A percentile compares a stretch with the other conserved stretches of the same genome.
These are phyloP conservation scores for Drosophila pullipes DNA, from an alignment of 2,888 invertebrate species.

Conservation along the genomic window DNA sequence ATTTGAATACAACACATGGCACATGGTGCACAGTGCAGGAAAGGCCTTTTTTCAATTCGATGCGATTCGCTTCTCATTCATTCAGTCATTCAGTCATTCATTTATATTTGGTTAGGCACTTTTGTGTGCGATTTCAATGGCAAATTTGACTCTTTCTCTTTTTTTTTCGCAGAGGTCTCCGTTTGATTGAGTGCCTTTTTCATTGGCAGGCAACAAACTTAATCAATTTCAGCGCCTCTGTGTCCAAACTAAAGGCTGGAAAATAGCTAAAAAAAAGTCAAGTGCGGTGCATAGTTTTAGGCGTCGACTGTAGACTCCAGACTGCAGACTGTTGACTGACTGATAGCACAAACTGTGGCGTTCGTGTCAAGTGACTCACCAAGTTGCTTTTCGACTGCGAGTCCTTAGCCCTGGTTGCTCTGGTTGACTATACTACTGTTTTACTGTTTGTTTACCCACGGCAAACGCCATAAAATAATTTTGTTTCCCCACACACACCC, in stretches of 20 bases:
- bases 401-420: slow-evolving; percentile 34
- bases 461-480: slow-evolving; percentile 79
- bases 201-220: slow-evolving; percentile 78
- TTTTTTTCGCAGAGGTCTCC: slow-evolving; percentile 19
- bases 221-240: slow-evolving; percentile 74
- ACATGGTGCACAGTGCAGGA: slow-evolving; percentile 1
- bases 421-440: slow-evolving; percentile 25
- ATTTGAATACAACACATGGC: slow-evolving; percentile 65
- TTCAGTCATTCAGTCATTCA: slow-evolving; percentile 56
- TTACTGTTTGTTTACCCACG: slow-evolving; percentile 58
- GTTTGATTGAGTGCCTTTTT: slow-evolving; percentile 76
- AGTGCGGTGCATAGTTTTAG: slow-evolving; percentile 58
- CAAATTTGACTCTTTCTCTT: slow-evolving; percentile 19
- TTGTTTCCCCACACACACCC: slow-evolving; percentile 55
- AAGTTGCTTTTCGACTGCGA: slow-evolving; percentile 50
- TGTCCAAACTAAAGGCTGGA: slow-evolving; percentile 77
- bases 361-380: slow-evolving; percentile 62
- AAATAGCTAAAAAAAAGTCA: slow-evolving; percentile 36
- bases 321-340: slow-evolving; percentile 26
- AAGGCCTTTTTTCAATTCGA: slow-evolving; percentile 26
- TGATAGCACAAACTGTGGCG: slow-evolving; percentile 36
- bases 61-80: slow-evolving; percentile 41
- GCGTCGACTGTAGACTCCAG: slow-evolving; percentile 23
- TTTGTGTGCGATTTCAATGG: slow-evolving; percentile 53
- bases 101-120: slow-evolving; percentile 69